Base-by-base conservation (phyloP, 2,797 vertebrate species). In the Aldrovandia affinis region DNA sequence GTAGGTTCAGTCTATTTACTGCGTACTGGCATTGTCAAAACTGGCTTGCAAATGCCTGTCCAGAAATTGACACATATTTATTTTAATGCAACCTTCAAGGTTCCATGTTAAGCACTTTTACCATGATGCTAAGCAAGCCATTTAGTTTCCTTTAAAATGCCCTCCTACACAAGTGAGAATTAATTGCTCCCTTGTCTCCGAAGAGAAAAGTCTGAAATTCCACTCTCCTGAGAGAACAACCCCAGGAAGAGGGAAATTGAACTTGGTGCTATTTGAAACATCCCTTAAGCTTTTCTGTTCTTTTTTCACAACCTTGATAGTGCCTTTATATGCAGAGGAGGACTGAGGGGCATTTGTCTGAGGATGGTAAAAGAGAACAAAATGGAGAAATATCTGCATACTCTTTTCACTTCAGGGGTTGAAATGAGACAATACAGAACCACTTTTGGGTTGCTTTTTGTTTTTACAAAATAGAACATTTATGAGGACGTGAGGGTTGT, bases 161-260 rank as follows among this genome's bases (percentile, higher is more conserved):
- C 39, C 47, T 28, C 73, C 33, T 22, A 47, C 73, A 77, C 39
- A 77, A n/a, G 42, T 77, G 73, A n/a, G 42, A 77, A 77, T 77
- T 77, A 77, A 77, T 77, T 77, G 73, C 73, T 77, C 33, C 42
- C 73, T n/a, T 25, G 39, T 30, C 73, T 42, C 20, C n/a, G 5
- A 77, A 77, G 73, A 77, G 42, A 77, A 70, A 39, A 77, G 42
- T 77, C 42, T 47, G 39, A 44, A 77, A 77, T 77, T 44, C 42
- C 42, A 47, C 22, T 77, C 73, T n/a, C 73, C 20, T 9, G 73
- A 47, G 73, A 77, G 15, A 42, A 75, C 36, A 42, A 7, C 22
- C 73, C 39, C 25, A 25, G 73, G 42, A 77, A 77, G 33, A 20
- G 25, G 42, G 9, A 77, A 47, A 77, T n/a, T 47, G 9, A n/a